A percentile compares a stretch with the other conserved stretches of the same genome.
These are phyloP conservation scores for Drosophila biarmipes DNA, from an alignment of 1,140 invertebrate species.

Conservation along the genomic window DNA sequence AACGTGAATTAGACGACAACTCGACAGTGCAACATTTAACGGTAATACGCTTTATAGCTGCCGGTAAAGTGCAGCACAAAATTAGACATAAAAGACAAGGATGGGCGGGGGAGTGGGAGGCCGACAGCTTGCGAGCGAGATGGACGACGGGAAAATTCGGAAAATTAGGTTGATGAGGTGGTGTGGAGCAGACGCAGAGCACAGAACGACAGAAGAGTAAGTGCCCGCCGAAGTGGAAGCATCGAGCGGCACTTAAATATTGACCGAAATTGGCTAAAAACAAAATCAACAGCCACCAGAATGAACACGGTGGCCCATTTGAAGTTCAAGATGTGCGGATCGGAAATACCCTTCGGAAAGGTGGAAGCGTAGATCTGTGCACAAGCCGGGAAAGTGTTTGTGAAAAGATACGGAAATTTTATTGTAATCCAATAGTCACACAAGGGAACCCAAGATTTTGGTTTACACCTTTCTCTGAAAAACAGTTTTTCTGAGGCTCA, in stretches of 20 bases:
- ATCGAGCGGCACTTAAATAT: slow-evolving; percentile 70
- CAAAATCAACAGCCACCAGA: slow-evolving; percentile 85
- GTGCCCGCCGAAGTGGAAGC: slow-evolving; percentile 40
- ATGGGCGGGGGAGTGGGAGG: slow-evolving; percentile 12
- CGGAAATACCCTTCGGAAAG: slow-evolving; percentile 7
- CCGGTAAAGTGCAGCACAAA: slow-evolving; percentile 76
- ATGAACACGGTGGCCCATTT: not conserved
- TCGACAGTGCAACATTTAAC: slow-evolving; percentile 77
- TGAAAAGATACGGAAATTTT: too few species aligned
- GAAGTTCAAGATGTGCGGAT: slow-evolving; percentile 30
- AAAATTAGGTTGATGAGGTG: slow-evolving; percentile 79
- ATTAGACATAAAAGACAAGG: slow-evolving; percentile 78
- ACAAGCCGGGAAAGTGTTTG: too few species aligned
- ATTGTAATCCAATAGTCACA: too few species aligned
- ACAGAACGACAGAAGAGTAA: slow-evolving; percentile 15
- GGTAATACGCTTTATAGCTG: slow-evolving; percentile 82
- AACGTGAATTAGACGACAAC: slow-evolving; percentile 81
- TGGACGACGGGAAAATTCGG: slow-evolving; percentile 55
- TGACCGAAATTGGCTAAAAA: slow-evolving; percentile 86
- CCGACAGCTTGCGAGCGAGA: not conserved
- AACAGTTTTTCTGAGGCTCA: too few species aligned
- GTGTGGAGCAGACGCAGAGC: slow-evolving; percentile 34
- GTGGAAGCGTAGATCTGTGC: not conserved
- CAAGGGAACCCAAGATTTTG: too few species aligned
- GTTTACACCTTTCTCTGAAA: too few species aligned